Conservation (phyloP, 2,113 vertebrate genomes). For the Etheostoma spectabile region DNA sequence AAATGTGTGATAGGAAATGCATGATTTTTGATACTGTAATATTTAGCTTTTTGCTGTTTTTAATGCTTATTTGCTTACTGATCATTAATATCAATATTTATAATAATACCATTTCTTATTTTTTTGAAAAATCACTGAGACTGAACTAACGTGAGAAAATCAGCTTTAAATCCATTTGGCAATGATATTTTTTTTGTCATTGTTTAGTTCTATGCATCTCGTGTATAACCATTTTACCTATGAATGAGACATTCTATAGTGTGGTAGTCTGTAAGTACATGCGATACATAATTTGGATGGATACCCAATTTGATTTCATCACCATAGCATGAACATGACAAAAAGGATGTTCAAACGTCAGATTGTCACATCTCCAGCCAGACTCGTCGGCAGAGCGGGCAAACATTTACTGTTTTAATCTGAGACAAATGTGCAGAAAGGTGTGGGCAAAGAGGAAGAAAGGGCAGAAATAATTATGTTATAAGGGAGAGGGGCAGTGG, state of each 20-base stretch:
- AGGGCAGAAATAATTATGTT: conserved; percentile 67
- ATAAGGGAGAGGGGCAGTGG: conserved; percentile 31
- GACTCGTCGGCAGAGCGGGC: conserved; percentile 23
- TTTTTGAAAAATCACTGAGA: neutral
- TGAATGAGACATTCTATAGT: conserved; percentile 34
- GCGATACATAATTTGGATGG: conserved; percentile 41
- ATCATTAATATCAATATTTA: neutral
- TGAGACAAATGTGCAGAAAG: conserved; percentile 64
- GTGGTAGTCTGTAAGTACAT: conserved; percentile 27
- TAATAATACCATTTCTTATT: neutral
- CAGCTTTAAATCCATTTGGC: neutral
- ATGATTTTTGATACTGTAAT: neutral
- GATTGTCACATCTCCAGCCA: conserved; percentile 65
- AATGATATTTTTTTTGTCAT: neutral
- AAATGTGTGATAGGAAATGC: neutral
- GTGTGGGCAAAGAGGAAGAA: conserved; percentile 59
- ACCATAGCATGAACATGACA: conserved; percentile 45
- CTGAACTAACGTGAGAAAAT: conserved; percentile 4
- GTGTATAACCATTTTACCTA: conserved; percentile 16
- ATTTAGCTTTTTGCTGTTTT: neutral
- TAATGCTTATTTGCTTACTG: neutral
- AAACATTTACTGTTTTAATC: conserved; percentile 56
- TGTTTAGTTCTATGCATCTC: neutral
- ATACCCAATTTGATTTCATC: conserved; percentile 33
- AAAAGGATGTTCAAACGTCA: conserved; percentile 50